phyloP scores from a whole-genome alignment of 2,113 vertebrate species.

The Amazona vittata region DNA sequence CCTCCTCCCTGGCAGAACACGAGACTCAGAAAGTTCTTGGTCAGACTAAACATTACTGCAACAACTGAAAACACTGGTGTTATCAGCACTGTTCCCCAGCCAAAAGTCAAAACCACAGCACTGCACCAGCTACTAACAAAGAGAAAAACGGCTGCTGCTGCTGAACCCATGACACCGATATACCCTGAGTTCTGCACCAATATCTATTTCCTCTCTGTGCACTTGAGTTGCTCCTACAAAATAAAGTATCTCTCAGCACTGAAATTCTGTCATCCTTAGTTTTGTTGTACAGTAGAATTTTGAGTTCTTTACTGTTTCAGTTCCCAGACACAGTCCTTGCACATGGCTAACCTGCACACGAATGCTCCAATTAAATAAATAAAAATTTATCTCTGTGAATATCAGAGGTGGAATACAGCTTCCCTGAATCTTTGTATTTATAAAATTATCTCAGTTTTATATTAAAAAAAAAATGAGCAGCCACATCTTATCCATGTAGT shows the following conservation, averaged over 20 bases:
- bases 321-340: not conserved
- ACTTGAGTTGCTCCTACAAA: not conserved
- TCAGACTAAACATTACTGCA: too few relatives aligned
- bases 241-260: not conserved
- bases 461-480: not conserved
- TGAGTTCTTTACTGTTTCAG: not conserved
- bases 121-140: too few relatives aligned
- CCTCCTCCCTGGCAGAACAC: too few relatives aligned
- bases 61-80: too few relatives aligned
- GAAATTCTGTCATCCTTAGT: not conserved
- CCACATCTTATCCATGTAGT: not conserved
- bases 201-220: not conserved
- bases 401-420: not conserved
- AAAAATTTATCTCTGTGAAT: not conserved
- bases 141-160: too few relatives aligned
- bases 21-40: too few relatives aligned
- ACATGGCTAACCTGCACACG: not conserved
- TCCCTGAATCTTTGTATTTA: not conserved
- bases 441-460: not conserved
- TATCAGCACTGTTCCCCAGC: too few relatives aligned
- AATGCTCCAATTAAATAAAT: not conserved
- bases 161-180: too few relatives aligned
- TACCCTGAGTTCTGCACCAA: not conserved
- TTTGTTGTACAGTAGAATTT: not conserved
- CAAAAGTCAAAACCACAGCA: too few relatives aligned